phyloP scores from a whole-genome alignment of 2,797 vertebrate species.

The Argentina silus region DNA sequence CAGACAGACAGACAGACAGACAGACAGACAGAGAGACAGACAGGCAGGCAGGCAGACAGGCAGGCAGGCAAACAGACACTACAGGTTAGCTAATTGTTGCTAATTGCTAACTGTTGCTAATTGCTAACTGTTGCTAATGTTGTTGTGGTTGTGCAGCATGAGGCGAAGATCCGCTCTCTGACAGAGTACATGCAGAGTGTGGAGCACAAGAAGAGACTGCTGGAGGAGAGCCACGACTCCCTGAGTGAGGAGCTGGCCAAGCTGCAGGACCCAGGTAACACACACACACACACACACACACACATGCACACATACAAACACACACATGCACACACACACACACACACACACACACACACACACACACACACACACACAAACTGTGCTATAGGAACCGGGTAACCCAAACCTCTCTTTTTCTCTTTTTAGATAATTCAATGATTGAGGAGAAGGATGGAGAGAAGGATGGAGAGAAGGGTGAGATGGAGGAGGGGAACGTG shows the following conservation, averaged over 20 bases:
- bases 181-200: conserved; percentile 94
- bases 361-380: not conserved
- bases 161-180: conserved; percentile 93
- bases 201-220: conserved; percentile 90
- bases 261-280: conserved; percentile 88
- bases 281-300: not conserved
- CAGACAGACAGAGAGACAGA: too few species aligned
- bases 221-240: conserved; percentile 91
- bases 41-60: too few species aligned
- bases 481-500: conserved; percentile 68
- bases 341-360: not conserved
- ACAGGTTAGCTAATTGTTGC: too few species aligned
- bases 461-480: conserved; percentile 74
- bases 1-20: too few species aligned
- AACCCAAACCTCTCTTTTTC: not conserved
- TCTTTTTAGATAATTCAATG: conserved; percentile 65
- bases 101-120: too few species aligned
- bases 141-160: conserved; percentile 76
- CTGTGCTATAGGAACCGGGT: not conserved
- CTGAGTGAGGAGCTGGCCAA: conserved; percentile 90
- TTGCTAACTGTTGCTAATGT: too few species aligned
- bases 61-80: too few species aligned
- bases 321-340: not conserved
- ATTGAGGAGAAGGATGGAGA: conserved; percentile 68
- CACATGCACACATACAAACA: not conserved